Evolutionary conservation across 2,113 vertebrate species (phyloP).

Genomic region (Chiloscyllium plagiosum): DNA sequence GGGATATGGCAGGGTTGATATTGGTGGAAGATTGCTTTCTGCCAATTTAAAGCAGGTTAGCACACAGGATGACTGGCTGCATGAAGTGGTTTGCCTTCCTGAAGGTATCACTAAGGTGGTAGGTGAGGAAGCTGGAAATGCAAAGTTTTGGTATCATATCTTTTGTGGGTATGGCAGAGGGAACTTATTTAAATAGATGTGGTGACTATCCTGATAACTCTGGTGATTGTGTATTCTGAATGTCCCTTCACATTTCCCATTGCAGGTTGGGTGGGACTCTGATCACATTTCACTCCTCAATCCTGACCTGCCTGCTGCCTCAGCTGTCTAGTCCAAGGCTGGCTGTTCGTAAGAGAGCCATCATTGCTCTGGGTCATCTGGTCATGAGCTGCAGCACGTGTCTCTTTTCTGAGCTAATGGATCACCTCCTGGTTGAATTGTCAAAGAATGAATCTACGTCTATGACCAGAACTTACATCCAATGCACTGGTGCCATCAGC

Average conservation of each 20-base stretch:
- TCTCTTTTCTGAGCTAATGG: slow-evolving; percentile 79
- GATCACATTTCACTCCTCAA: slow-evolving; percentile 75
- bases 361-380: slow-evolving; percentile 80
- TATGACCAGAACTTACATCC: slow-evolving; percentile 77
- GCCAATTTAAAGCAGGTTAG: not conserved
- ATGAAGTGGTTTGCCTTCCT: not conserved
- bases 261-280: slow-evolving; percentile 75
- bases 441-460: slow-evolving; percentile 63
- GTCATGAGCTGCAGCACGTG: slow-evolving; percentile 74
- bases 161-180: not conserved
- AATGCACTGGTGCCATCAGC: slow-evolving; percentile 80
- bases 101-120: not conserved
- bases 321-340: slow-evolving; percentile 83
- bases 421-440: slow-evolving; percentile 72
- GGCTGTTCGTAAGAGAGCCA: slow-evolving; percentile 84
- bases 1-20: not conserved
- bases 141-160: not conserved
- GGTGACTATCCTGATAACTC: not conserved
- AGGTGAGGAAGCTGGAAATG: not conserved
- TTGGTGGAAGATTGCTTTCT: not conserved
- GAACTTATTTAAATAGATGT: not conserved
- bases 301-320: slow-evolving; percentile 79
- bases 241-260: slow-evolving; percentile 36
- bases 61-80: not conserved
- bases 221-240: not conserved